Percentiles rank a stretch among this genome's conserved stretches.
phyloP scores from a whole-genome alignment of 2,888 invertebrate species.

The Agonopterix heracliana region DNA sequence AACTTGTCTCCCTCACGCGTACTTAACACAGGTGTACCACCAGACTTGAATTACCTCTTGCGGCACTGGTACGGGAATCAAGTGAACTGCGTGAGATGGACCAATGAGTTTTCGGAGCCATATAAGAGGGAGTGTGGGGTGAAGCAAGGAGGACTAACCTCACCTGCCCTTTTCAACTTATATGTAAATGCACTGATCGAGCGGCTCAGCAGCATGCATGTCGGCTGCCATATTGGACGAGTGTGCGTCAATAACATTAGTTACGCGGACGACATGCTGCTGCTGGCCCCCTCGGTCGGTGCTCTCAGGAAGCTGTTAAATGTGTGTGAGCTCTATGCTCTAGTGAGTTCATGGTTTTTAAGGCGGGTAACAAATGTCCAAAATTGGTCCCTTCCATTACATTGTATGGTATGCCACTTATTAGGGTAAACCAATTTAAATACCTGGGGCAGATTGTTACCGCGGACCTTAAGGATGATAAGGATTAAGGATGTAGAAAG shows the following conservation, averaged over 20 bases:
- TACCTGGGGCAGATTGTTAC: too few species aligned
- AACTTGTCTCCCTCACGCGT: too few species aligned
- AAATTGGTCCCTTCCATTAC: too few species aligned
- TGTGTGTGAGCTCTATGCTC: not conserved
- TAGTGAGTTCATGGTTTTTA: too few species aligned
- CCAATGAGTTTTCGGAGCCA: not conserved
- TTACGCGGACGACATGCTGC: not conserved
- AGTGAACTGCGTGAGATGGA: not conserved
- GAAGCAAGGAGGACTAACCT: not conserved
- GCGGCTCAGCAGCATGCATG: not conserved
- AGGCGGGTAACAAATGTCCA: too few species aligned
- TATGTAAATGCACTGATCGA: not conserved
- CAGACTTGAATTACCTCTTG: not conserved
- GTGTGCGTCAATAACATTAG: not conserved
- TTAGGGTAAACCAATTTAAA: too few species aligned
- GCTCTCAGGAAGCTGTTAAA: constrained; percentile 4
- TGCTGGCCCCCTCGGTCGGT: not conserved
- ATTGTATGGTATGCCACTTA: too few species aligned
- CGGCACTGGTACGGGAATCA: not conserved
- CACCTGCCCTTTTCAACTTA: not conserved
- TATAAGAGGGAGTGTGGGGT: not conserved
- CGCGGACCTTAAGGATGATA: too few species aligned
- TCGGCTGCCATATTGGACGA: not conserved
- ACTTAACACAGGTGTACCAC: not conserved
- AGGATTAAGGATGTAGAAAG: too few species aligned